These are phyloP conservation scores for Polietes domitor DNA, from an alignment of 2,888 invertebrate genomes.

Conservation along the genomic window DNA sequence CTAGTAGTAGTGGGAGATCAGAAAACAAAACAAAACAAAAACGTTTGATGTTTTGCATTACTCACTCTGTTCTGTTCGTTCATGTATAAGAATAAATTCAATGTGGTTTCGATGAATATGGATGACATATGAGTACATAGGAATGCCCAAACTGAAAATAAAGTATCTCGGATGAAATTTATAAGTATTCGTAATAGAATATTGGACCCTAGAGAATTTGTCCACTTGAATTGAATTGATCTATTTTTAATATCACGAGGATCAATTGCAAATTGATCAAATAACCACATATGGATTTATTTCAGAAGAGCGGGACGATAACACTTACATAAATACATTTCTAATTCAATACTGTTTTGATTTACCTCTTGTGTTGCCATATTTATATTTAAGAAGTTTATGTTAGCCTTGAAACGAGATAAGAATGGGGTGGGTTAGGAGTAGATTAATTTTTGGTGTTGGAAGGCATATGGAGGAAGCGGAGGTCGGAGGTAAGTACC, in stretches of 20 bases:
- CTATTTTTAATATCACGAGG: too few species aligned
- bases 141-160: too few species aligned
- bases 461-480: constrained; percentile 29
- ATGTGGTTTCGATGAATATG: too few species aligned
- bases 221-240: too few species aligned
- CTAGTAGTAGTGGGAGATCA: not conserved
- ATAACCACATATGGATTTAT: too few species aligned
- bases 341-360: constrained; percentile 16
- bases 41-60: not conserved
- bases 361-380: not conserved
- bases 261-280: too few species aligned
- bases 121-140: too few species aligned
- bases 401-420: not conserved
- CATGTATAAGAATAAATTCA: too few species aligned
- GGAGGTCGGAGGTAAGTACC: constrained; percentile 34
- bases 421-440: not conserved
- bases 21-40: not conserved
- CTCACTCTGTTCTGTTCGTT: not conserved
- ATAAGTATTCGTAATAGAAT: too few species aligned
- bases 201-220: too few species aligned
- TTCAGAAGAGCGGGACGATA: too few species aligned
- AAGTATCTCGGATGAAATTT: too few species aligned
- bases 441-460: constrained; percentile 18
- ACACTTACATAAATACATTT: not conserved
- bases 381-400: constrained; percentile 5